Evolutionary conservation across 1,140 invertebrate species (phyloP).

Genomic region (Macrotrachela quadricornifera): DNA sequence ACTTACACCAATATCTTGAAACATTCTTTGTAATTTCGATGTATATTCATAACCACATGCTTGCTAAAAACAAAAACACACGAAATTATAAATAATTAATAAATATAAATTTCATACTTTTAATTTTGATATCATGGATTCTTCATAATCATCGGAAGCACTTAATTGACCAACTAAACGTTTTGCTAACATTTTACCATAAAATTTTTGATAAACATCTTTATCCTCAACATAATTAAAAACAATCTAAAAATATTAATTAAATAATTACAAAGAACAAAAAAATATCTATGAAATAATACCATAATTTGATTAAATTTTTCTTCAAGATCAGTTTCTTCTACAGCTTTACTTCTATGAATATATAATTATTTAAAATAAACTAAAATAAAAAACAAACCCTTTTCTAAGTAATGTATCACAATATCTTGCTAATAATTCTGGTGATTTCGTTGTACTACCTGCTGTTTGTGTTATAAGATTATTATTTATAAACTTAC

Average conservation of each 20-base stretch:
- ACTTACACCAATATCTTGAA: conserved; percentile 87
- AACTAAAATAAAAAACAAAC: conserved; percentile 9
- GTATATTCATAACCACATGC: conserved; percentile 99
- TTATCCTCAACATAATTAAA: conserved; percentile 99
- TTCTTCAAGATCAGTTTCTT: conserved; percentile 91
- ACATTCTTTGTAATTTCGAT: conserved; percentile 93
- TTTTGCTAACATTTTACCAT: conserved; percentile 95
- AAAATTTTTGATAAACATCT: conserved; percentile 99
- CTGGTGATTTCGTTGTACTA: conserved; percentile 78
- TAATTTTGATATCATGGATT: conserved; percentile 96
- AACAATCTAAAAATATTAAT: background rate
- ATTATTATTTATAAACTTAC: conserved; percentile 89
- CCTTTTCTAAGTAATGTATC: conserved; percentile 89
- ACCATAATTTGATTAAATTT: conserved; percentile 75
- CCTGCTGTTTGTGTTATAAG: conserved; percentile 68
- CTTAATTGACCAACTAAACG: conserved; percentile 87
- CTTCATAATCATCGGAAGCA: conserved; percentile 93
- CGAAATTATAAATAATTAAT: background rate
- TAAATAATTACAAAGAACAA: no score
- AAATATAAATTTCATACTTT: conserved; percentile 36
- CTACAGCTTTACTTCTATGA: conserved; percentile 40
- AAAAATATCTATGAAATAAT: no score
- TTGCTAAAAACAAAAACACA: conserved; percentile 35
- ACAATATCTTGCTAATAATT: conserved; percentile 88
- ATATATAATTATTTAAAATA: conserved; percentile 6